Evolutionary conservation across 2,113 vertebrate genomes (phyloP).

Genomic region (Echinops telfairi): DNA sequence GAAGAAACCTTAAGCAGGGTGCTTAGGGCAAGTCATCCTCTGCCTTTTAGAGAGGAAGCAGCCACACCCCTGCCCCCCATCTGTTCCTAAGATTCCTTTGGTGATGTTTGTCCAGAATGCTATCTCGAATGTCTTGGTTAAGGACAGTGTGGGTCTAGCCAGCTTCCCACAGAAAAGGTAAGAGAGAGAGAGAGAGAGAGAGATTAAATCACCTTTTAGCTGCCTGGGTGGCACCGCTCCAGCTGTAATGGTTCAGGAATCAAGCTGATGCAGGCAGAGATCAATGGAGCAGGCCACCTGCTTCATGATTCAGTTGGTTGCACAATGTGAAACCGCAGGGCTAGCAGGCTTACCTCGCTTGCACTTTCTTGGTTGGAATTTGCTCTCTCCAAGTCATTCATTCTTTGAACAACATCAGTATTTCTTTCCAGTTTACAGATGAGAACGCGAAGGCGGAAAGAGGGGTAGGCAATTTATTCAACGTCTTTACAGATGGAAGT

Average conservation of each 20-base stretch:
- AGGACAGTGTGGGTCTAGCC: background rate
- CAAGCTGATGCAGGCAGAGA: background rate
- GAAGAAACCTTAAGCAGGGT: background rate
- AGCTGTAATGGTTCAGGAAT: too few species aligned
- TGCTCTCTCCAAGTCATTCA: background rate
- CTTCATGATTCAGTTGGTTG: background rate
- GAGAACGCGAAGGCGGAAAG: conserved; percentile 18
- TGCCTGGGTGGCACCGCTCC: background rate
- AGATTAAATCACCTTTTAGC: background rate
- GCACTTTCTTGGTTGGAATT: conserved; percentile 12
- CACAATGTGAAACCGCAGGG: background rate
- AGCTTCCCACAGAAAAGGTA: background rate
- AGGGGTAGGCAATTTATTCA: background rate
- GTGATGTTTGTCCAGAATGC: background rate
- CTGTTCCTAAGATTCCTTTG: background rate
- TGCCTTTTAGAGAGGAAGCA: background rate
- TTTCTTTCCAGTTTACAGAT: background rate
- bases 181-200: too few species aligned
- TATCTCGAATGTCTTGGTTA: background rate
- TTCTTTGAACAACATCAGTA: background rate
- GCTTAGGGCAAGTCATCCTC: background rate
- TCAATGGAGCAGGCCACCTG: background rate
- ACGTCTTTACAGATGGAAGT: background rate
- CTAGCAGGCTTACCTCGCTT: background rate
- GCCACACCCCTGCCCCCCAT: background rate